Base-by-base conservation (phyloP, 2,797 vertebrate genomes). In the Malurus splendens region DNA sequence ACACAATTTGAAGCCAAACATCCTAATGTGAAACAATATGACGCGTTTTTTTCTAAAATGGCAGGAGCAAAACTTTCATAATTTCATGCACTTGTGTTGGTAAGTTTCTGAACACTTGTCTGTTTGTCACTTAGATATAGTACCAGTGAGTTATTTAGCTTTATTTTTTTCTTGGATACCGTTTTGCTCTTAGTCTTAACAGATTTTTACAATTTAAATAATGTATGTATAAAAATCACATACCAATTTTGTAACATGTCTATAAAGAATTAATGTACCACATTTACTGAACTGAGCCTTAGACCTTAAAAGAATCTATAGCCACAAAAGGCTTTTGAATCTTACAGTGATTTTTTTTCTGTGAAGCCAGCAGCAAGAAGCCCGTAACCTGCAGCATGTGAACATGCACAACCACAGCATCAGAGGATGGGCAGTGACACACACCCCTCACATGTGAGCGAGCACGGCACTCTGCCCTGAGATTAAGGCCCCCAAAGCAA, bases 131-230 rank as follows among this genome's bases (percentile, higher is more conserved):
- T 88, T 75, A 78, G 22, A 60, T 68, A 71, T 7, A 77, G 73
- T 15, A 87, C 4, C 4, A 10, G 65, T 57, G 39, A 57, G 12
- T 32, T 88, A 48, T 42, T 77, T 82, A 48, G 50, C 14, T 86
- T 74, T 70, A 86, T 82, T 61, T 88, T 77, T 90, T 15, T 14
- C 5, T 48, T 10, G 5, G 41, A 82, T 30, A 75, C 12, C 39
- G 24, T 75, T 84, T 92, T 79, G 79, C 50, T 74, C n/a, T 76
- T 71, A 60, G n/a, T 54, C 44, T 89, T 87, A 82, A 90, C 56
- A 51, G 54, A 36, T 60, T 90, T 94, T 93, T 76, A 92, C 57
- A 72, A 50, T 93, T 89, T 87, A 93, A 93, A 56, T 56, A 55
- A 57, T 8, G n/a, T 71, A 64, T 16, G 5, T 66, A 47, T 45